These are phyloP conservation scores for Cettia cetti DNA, from an alignment of 2,113 vertebrate genomes.

Conservation along the genomic window DNA sequence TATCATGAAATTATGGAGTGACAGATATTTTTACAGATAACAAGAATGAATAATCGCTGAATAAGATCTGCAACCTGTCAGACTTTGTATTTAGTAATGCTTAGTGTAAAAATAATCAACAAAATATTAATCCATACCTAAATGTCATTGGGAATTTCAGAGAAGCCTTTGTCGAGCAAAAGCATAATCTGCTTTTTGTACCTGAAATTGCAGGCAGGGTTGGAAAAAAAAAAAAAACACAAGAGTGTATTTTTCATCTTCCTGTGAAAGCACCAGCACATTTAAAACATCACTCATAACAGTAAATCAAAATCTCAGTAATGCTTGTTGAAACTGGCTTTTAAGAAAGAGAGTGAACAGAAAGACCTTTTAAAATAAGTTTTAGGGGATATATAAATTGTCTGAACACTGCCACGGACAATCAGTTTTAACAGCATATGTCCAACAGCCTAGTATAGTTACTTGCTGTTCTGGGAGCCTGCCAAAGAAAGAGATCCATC, in stretches of 20 bases:
- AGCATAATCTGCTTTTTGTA: background rate
- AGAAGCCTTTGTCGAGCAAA: conserved; percentile 23
- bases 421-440: conserved; percentile 15
- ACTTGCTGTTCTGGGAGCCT: background rate
- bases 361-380: conserved; percentile 27
- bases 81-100: conserved; percentile 26
- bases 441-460: background rate
- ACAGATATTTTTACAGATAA: conserved; percentile 38
- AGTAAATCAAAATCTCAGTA: conserved; percentile 39
- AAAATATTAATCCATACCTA: conserved; percentile 42
- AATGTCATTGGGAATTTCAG: conserved; percentile 23
- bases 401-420: background rate
- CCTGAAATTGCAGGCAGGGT: background rate
- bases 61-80: conserved; percentile 10
- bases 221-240: conserved; percentile 16
- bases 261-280: background rate
- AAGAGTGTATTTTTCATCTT: conserved; percentile 32
- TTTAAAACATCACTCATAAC: conserved; percentile 22
- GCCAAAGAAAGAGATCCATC: background rate
- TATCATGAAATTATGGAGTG: background rate
- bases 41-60: conserved; percentile 32
- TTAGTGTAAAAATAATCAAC: conserved; percentile 42
- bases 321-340: conserved; percentile 15
- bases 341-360: conserved; percentile 7
- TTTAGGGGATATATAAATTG: conserved; percentile 23